A percentile compares a stretch with the other conserved stretches of the same genome.
Evolutionary conservation across 2,797 vertebrate species (phyloP).

Genomic region (Xiphophorus birchmanni): DNA sequence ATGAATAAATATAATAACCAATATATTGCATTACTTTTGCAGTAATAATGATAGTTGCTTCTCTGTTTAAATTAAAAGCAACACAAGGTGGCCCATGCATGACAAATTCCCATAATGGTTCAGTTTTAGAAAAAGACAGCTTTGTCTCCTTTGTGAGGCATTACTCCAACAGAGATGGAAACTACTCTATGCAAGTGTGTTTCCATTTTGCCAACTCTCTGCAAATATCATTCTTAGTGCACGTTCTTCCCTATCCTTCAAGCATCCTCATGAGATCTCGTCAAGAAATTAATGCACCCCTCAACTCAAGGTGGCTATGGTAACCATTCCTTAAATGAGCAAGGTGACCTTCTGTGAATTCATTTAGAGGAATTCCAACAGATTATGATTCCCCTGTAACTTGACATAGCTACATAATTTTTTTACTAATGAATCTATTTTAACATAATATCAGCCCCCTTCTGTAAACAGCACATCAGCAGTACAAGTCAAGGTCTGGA

Average conservation of each 20-base stretch:
- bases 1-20: neutral
- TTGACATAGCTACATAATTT: conserved; percentile 39
- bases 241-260: conserved; percentile 51
- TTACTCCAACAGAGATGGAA: conserved; percentile 13
- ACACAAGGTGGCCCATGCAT: neutral
- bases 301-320: conserved; percentile 77
- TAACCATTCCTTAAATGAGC: conserved; percentile 77
- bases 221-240: conserved; percentile 26
- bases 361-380: conserved; percentile 59
- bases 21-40: neutral
- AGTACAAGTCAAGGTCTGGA: conserved; percentile 12
- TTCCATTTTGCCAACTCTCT: conserved; percentile 8
- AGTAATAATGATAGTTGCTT: neutral
- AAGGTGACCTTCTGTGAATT: conserved; percentile 70
- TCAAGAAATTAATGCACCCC: conserved; percentile 69
- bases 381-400: conserved; percentile 55
- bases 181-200: conserved; percentile 26
- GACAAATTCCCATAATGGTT: neutral
- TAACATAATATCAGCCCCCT: conserved; percentile 30
- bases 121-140: neutral
- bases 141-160: neutral
- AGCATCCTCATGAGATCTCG: conserved; percentile 71
- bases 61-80: neutral
- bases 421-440: conserved; percentile 40
- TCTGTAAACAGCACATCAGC: conserved; percentile 26